These are phyloP conservation scores for Dryobota labecula DNA, from an alignment of 2,888 invertebrate genomes.

Conservation along the genomic window DNA sequence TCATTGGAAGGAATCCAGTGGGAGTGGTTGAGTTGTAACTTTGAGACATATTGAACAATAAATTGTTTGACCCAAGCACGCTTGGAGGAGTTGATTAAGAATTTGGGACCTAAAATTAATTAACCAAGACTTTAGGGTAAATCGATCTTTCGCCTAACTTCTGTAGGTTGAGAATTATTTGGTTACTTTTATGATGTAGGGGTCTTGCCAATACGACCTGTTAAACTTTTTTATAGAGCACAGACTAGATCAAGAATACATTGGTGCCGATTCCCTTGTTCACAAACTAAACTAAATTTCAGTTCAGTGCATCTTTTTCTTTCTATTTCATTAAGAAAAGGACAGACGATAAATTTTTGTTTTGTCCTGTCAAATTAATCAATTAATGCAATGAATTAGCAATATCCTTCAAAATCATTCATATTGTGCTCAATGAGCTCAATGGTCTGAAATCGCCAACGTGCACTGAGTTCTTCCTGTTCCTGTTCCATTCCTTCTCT, in stretches of 20 bases:
- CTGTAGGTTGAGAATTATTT: conserved; percentile 9
- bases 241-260: no score
- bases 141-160: conserved; percentile 19
- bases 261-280: no score
- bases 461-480: no score
- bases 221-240: neutral
- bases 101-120: conserved; percentile 45
- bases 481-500: no score
- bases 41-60: conserved; percentile 33
- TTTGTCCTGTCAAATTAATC: no score
- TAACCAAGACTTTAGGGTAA: conserved; percentile 17
- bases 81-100: conserved; percentile 46
- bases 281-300: no score
- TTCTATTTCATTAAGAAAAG: no score
- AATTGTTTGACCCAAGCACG: conserved; percentile 41
- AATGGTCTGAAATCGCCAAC: neutral
- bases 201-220: neutral
- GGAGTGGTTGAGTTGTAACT: conserved; percentile 4
- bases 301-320: no score
- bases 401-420: no score
- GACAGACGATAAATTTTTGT: no score
- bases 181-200: neutral
- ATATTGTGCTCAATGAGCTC: no score
- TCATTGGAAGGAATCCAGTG: conserved; percentile 12
- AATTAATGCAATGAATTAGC: no score